Base-by-base conservation (phyloP, 2,113 vertebrate species). In the Abramis brama region DNA sequence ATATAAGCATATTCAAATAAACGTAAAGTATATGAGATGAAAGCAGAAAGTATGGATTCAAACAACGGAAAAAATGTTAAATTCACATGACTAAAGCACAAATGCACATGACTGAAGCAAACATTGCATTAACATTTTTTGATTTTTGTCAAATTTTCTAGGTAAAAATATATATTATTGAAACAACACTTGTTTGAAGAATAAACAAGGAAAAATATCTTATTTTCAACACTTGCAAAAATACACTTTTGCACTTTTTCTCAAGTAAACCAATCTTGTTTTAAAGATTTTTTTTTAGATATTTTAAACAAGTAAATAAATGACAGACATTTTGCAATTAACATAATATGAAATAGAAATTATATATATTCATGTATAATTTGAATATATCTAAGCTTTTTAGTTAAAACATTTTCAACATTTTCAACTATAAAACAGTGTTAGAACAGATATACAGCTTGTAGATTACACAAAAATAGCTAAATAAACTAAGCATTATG, bases 401-500 rank as follows among this genome's bases (percentile, higher is more conserved):
- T 50, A 50, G 47, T 50, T 50, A 13, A 47, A 4, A 47, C 9
- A 13, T 12, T 47, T 47, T 45, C 45, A 4, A 47, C 9, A 13
- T 12, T 47, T 47, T 45, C 45, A 45, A 27, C 5, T 64, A 66
- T 66, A 30, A 64, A 15, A 25, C 11, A 45, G 23, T 60, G 23
- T 68, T 71, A n/a, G 47, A 60, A 25, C 47, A 70, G 8, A 83
- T n/a, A 73, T n/a, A 15, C 13, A 50, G 1, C 5, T 15, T 74
- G 36, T 23, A 50, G 9, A 33, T 55, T 55, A 77, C 27, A 59
- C 52, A n/a, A 92, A 84, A 92, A 89, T 87, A 86, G 12, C 88
- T 84, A 90, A 86, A 90, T 92, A 88, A 93, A 91, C 90, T 92
- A 83, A 88, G 93, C 91, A 91, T 88, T 86, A 91, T 88, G 86